Conservation (phyloP, 64 coral and sea anemone species). For the Dendronephthya gigantea region DNA sequence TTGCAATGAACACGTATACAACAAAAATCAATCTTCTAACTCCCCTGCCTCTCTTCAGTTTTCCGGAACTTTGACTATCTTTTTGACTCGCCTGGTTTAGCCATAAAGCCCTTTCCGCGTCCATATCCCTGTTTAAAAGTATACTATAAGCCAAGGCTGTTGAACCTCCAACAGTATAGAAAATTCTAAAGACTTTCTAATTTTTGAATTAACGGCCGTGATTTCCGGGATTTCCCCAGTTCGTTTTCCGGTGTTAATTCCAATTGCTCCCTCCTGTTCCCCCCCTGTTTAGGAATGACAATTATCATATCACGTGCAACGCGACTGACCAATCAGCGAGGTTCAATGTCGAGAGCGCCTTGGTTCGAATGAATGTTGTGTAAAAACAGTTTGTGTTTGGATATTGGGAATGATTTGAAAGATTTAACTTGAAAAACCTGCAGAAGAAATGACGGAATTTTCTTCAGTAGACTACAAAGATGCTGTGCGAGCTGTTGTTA, state of each 20-base stretch:
- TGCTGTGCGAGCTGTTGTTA: slow-evolving; percentile 70
- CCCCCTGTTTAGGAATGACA: neutral
- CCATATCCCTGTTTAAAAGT: no score
- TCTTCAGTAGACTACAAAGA: slow-evolving; percentile 89
- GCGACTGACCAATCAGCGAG: neutral
- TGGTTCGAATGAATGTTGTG: neutral
- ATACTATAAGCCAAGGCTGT: no score
- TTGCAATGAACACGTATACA: neutral
- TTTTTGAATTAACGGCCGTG: neutral
- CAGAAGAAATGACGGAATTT: slow-evolving; percentile 60
- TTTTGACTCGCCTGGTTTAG: neutral
- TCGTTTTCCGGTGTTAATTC: no score
- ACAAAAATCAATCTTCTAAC: neutral
- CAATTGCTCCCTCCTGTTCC: no score
- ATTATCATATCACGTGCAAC: neutral
- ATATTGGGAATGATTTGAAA: slow-evolving; percentile 2
- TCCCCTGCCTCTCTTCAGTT: neutral
- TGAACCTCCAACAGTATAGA: no score
- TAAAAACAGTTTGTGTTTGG: neutral
- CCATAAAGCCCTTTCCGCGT: no score
- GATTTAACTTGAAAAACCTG: neutral
- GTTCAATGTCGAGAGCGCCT: neutral
- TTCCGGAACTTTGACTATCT: neutral
- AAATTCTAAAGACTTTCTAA: no score
- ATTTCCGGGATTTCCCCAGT: no score